Evolutionary conservation across 2,797 vertebrate species (phyloP).

Genomic region (Anguilla marmorata): DNA sequence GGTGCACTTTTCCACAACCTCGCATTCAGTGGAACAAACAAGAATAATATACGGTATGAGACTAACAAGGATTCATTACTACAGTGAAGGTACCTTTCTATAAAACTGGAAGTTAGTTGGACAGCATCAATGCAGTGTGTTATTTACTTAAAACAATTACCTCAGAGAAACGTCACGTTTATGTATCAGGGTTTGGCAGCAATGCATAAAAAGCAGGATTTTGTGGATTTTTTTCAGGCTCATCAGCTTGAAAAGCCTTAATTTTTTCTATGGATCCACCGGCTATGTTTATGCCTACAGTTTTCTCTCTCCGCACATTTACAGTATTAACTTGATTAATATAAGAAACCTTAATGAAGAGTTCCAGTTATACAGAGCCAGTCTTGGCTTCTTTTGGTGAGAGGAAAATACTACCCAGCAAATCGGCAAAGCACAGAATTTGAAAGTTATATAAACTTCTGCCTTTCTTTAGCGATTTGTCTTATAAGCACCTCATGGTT

Average conservation of each 20-base stretch:
- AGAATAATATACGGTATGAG: background rate
- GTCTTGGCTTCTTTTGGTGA: background rate
- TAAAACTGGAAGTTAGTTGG: background rate
- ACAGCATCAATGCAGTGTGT: background rate
- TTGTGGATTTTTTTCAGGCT: too few species aligned
- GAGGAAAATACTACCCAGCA: background rate
- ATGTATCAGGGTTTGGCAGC: background rate
- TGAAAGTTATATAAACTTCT: background rate
- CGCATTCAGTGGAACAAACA: background rate
- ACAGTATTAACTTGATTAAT: background rate
- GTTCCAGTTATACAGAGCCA: background rate
- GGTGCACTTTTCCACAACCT: background rate
- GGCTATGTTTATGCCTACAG: background rate
- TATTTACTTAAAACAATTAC: background rate
- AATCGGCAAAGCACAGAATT: background rate
- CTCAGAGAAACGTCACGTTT: background rate
- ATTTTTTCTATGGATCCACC: background rate
- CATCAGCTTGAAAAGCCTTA: background rate
- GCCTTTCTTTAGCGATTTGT: background rate
- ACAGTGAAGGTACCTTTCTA: background rate
- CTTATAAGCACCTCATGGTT: background rate
- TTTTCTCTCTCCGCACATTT: background rate
- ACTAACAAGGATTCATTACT: background rate
- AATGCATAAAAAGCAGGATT: background rate
- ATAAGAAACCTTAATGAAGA: background rate